Percentiles rank a stretch among this genome's conserved stretches.
Conservation (phyloP, 2,113 vertebrate species). For the Clarias macrocephalus region DNA sequence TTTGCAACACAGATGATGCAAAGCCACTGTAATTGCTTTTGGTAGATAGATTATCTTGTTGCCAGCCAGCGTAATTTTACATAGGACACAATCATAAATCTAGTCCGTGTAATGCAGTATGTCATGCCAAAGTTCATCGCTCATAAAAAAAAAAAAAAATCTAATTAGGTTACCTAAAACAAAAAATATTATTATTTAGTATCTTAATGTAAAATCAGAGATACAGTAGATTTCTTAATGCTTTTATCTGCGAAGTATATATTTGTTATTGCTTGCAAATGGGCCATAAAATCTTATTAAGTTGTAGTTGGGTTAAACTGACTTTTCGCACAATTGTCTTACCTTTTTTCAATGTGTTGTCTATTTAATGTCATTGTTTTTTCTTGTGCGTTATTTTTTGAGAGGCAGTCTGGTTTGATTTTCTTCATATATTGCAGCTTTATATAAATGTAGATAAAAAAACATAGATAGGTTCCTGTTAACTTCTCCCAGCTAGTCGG, state of each 20-base stretch:
- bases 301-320: background rate
- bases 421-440: background rate
- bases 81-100: constrained; percentile 2
- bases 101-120: background rate
- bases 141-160: background rate
- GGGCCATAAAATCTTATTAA: background rate
- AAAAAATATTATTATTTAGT: background rate
- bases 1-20: constrained; percentile 3
- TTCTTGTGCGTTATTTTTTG: background rate
- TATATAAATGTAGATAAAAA: background rate
- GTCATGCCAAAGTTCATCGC: background rate
- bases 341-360: background rate
- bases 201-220: background rate
- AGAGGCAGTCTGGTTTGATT: background rate
- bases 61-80: constrained; percentile 7
- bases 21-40: constrained; percentile 5
- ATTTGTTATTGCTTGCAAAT: background rate
- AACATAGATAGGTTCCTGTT: no score
- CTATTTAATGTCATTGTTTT: background rate
- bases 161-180: background rate
- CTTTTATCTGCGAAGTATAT: background rate
- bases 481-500: no score
- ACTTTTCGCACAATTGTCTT: background rate
- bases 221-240: background rate
- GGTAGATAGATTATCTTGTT: constrained; percentile 5